These are phyloP conservation scores for Mus spretus DNA, from an alignment of 2,797 vertebrate genomes.

Conservation along the genomic window DNA sequence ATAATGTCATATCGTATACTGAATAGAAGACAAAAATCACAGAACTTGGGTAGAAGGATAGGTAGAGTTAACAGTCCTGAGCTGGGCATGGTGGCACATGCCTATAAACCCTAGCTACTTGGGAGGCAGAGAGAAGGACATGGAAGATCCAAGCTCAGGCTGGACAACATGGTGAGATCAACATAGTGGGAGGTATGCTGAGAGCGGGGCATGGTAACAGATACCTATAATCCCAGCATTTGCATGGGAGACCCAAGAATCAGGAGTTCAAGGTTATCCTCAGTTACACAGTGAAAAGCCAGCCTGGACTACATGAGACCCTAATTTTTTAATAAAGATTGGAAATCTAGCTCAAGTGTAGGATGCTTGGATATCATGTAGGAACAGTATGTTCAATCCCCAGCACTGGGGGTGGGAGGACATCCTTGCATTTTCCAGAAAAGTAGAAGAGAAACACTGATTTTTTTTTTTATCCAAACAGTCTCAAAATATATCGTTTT, in stretches of 20 bases:
- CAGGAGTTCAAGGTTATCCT: neutral
- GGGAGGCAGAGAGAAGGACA: neutral
- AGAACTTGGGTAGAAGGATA: neutral
- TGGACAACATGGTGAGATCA: neutral
- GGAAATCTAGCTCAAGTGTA: neutral
- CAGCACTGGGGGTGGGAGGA: neutral
- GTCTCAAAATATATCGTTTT: constrained; percentile 28
- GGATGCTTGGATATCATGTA: neutral
- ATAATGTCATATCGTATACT: constrained; percentile 16
- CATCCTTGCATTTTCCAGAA: constrained; percentile 27
- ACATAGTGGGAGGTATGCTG: neutral
- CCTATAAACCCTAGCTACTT: neutral
- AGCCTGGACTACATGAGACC: neutral
- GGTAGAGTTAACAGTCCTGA: neutral
- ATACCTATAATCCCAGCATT: neutral
- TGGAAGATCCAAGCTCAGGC: neutral
- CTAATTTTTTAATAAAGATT: neutral
- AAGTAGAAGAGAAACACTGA: constrained; percentile 63
- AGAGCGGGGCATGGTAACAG: no score
- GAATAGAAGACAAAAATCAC: constrained; percentile 56
- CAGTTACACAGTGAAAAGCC: neutral
- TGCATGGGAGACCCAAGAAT: neutral
- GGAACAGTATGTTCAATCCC: neutral
- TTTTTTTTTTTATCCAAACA: neutral
- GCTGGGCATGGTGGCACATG: neutral